These are phyloP conservation scores for Vulpes vulpes DNA, from an alignment of 2,113 vertebrate species.

Conservation along the genomic window DNA sequence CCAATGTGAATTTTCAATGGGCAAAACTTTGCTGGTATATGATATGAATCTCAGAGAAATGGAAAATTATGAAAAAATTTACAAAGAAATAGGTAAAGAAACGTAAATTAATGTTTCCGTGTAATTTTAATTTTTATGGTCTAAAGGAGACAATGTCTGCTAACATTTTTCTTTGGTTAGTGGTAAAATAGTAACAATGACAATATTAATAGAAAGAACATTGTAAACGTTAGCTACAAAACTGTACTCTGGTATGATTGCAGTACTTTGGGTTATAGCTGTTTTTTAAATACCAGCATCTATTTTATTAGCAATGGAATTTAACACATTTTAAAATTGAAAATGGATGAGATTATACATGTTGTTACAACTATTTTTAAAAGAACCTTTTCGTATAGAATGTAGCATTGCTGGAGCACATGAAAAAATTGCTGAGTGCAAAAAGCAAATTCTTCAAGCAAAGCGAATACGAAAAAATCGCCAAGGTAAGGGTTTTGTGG, in stretches of 20 bases:
- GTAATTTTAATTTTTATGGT: constrained; percentile 23
- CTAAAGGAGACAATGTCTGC: background rate
- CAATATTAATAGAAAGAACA: constrained; percentile 20
- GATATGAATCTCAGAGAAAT: constrained; percentile 99
- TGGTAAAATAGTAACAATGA: background rate
- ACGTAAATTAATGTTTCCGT: background rate
- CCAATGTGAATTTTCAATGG: constrained; percentile 99
- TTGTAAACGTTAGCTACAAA: background rate
- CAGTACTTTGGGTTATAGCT: background rate
- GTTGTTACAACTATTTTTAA: background rate
- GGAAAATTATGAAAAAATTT: constrained; percentile 99
- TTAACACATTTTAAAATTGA: constrained; percentile 57
- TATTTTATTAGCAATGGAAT: constrained; percentile 29
- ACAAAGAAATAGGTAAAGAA: constrained; percentile 95
- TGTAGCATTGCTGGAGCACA: constrained; percentile 96
- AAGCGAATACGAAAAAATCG: constrained; percentile 99
- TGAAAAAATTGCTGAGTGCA: constrained; percentile 98
- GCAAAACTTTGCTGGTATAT: constrained; percentile 97
- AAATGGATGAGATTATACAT: constrained; percentile 40
- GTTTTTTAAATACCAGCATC: constrained; percentile 14
- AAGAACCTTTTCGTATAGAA: constrained; percentile 86
- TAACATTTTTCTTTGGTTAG: constrained; percentile 1
- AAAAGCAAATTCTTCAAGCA: constrained; percentile 98
- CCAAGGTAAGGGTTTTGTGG: constrained; percentile 91
- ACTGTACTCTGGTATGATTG: constrained; percentile 1